These are phyloP conservation scores for Vombatus ursinus DNA, from an alignment of 2,113 vertebrate species.

Conservation along the genomic window DNA sequence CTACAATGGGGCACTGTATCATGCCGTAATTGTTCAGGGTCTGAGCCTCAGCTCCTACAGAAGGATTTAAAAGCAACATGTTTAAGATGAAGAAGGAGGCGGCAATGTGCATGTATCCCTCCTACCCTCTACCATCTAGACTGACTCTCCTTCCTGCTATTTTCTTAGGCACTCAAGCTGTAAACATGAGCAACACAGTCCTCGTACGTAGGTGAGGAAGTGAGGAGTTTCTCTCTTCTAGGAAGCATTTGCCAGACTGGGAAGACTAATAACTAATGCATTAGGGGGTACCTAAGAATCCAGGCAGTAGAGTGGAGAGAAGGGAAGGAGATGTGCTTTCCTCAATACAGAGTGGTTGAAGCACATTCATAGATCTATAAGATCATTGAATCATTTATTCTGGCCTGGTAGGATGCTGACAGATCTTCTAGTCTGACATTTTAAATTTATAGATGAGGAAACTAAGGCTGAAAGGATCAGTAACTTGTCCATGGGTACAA, in stretches of 20 bases:
- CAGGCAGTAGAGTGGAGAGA: not conserved
- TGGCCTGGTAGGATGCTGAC: not conserved
- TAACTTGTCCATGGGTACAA: not conserved
- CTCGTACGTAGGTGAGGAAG: not conserved
- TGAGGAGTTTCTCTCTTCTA: not conserved
- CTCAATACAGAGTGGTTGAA: not conserved
- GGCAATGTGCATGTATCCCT: not conserved
- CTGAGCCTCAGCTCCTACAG: not conserved
- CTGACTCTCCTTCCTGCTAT: not conserved
- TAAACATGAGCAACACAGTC: not conserved
- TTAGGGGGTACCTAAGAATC: not conserved
- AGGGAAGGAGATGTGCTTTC: not conserved
- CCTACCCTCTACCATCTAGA: not conserved
- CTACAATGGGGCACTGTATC: not conserved
- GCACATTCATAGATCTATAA: not conserved
- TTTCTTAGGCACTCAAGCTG: not conserved
- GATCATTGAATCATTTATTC: not conserved
- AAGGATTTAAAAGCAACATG: not conserved
- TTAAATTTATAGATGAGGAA: not conserved
- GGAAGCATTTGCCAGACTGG: not conserved
- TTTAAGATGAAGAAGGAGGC: not conserved
- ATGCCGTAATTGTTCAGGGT: not conserved
- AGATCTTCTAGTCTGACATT: not conserved
- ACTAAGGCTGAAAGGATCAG: not conserved
- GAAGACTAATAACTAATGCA: not conserved